Evolutionary conservation across 1,140 invertebrate genomes (phyloP), one percentile per base, ranked within the genome.

Genomic region (Oedothorax gibbosus): DNA sequence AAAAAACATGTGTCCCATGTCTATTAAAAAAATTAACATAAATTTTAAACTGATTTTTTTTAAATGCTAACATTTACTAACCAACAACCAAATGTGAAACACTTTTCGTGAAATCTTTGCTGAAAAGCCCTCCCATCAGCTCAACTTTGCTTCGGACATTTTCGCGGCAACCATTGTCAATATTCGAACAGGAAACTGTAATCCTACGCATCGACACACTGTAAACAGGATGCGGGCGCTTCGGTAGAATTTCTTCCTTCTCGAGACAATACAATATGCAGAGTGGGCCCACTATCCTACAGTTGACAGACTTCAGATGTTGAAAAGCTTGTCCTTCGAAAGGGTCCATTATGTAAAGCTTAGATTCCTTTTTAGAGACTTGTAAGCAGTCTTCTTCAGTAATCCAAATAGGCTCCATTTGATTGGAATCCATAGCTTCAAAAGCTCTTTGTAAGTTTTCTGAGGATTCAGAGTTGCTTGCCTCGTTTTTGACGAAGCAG

Each of bases 61-160:
- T 35, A 35, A 35, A 35, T 5, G 35, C 35, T 2, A 35, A 35
- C 5, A 2, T 35, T 35, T 68, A 64, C 85, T 53, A 69, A 86
- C 85, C 93, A 12, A 95, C 94, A 7, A 98, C 92, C 21, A 98
- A 92, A 91, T 98, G 96, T 15, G 96, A 97, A 5, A 94, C 93
- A 85, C 92, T 92, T 76, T 92, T 91, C 53, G 93, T 93, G 56
- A 98, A 92, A 75, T 93, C 92, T 86, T 93, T 92, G 14, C 92
- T 93, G 87, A 94, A 96, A 14, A 93, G 90, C 7, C 96, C 97
- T 79, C 95, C 95, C 96, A 98, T 98, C 89, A 93, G 93, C 87
- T 94, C 91, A 0, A 97, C 92, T 88, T 93, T 93, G 35, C 91
- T 90, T 88, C 93, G 92, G 7, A 97, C 90, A 53, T 93, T 90